Evolutionary conservation across 2,888 invertebrate genomes (phyloP).

Genomic region (Isotomurus palustris): DNA sequence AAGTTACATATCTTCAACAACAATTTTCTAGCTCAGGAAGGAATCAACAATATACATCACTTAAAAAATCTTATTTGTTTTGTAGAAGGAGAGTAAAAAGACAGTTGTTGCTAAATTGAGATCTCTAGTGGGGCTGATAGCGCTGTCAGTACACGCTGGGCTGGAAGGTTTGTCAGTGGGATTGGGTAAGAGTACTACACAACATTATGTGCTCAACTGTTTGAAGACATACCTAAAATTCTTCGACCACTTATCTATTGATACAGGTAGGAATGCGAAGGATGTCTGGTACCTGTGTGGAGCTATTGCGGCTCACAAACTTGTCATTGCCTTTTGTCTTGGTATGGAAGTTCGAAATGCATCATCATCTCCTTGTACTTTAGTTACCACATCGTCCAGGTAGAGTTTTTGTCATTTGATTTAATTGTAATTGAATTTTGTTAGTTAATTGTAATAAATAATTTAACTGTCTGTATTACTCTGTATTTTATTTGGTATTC

Average conservation of each 20-base stretch:
- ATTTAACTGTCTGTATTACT: background rate
- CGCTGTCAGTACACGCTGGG: slow-evolving; percentile 77
- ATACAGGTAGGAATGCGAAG: slow-evolving; percentile 52
- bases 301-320: slow-evolving; percentile 77
- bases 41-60: too few species aligned
- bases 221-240: background rate
- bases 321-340: slow-evolving; percentile 82
- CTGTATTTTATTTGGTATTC: background rate
- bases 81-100: slow-evolving; percentile 36
- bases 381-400: slow-evolving; percentile 44
- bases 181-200: slow-evolving; percentile 55
- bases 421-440: background rate
- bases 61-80: slow-evolving; percentile 1
- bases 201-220: background rate
- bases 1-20: too few species aligned
- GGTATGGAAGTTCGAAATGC: slow-evolving; percentile 64
- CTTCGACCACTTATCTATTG: background rate
- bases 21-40: too few species aligned
- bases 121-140: slow-evolving; percentile 73
- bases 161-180: slow-evolving; percentile 83
- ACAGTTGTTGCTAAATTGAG: slow-evolving; percentile 54
- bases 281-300: slow-evolving; percentile 75
- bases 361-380: slow-evolving; percentile 42
- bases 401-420: background rate
- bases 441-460: background rate